Conservation (phyloP, 37 sponge, comb jelly and placozoan species). For the Geodia barretti region DNA sequence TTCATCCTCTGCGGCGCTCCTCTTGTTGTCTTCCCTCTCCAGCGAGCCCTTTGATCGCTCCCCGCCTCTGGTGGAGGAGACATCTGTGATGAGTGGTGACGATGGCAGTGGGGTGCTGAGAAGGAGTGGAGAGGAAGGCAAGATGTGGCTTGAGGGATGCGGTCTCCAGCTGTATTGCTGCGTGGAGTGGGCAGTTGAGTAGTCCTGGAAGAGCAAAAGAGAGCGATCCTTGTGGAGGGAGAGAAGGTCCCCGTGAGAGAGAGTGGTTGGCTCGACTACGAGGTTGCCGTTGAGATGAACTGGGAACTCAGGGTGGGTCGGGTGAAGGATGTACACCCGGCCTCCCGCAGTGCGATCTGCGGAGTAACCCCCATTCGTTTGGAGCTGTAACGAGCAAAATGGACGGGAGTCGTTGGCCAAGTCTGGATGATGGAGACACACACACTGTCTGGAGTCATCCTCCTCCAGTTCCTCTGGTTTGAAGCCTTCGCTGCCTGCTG, state of each 20-base stretch:
- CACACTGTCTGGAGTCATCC: neutral
- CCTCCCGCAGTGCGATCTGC: neutral
- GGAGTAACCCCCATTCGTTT: neutral
- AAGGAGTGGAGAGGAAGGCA: slow-evolving; percentile 2
- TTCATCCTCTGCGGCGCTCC: too few relatives aligned
- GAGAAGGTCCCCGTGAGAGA: slow-evolving; percentile 56
- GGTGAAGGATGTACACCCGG: neutral
- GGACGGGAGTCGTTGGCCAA: neutral
- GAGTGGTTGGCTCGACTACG: slow-evolving; percentile 2
- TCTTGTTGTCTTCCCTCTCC: too few relatives aligned
- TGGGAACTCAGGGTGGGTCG: neutral
- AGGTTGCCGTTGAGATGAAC: slow-evolving; percentile 32
- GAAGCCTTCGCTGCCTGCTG: neutral
- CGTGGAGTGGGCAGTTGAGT: neutral
- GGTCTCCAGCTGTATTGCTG: slow-evolving; percentile 31
- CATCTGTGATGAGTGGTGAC: neutral
- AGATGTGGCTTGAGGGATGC: neutral
- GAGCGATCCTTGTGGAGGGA: slow-evolving; percentile 29
- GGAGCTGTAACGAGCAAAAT: neutral
- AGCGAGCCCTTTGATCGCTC: too few relatives aligned
- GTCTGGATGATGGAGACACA: slow-evolving; percentile 17
- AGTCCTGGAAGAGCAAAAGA: slow-evolving; percentile 68
- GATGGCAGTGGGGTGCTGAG: slow-evolving; percentile 19
- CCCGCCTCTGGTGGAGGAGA: too few relatives aligned
- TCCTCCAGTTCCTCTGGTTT: neutral